Evolutionary conservation across 2,888 invertebrate genomes (phyloP).

Genomic region (Ophion ellenae): DNA sequence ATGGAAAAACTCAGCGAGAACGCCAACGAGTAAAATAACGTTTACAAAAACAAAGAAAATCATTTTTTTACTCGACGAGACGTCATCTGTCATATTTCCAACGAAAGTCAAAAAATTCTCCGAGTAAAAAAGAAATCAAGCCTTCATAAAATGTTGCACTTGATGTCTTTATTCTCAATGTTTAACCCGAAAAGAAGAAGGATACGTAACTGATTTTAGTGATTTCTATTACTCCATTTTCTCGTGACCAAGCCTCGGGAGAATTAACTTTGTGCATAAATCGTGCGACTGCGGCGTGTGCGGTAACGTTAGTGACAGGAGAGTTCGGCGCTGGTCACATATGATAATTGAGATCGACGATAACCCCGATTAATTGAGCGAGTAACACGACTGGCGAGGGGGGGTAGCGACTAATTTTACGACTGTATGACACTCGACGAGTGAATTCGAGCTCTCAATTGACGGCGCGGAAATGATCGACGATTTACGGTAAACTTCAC

Average conservation of each 20-base stretch:
- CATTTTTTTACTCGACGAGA: neutral
- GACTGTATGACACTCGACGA: conserved; percentile 16
- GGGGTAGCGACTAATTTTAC: conserved; percentile 15
- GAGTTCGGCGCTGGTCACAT: conserved; percentile 30
- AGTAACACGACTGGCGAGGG: conserved; percentile 47
- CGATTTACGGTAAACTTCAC: conserved; percentile 64
- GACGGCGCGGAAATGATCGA: conserved; percentile 63
- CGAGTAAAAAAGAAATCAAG: neutral
- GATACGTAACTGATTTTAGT: neutral
- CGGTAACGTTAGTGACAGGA: conserved; percentile 11
- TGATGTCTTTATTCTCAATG: neutral
- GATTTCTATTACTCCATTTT: conserved; percentile 21
- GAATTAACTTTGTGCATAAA: conserved; percentile 40
- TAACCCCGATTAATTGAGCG: conserved; percentile 65
- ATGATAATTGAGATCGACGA: conserved; percentile 64
- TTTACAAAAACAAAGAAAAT: no score
- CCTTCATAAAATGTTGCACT: neutral
- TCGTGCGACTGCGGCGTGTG: conserved; percentile 13
- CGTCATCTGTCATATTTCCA: neutral
- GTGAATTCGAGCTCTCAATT: conserved; percentile 57
- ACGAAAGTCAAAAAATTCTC: neutral
- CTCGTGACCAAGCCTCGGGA: neutral
- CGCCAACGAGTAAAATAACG: neutral
- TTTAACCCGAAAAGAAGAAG: neutral
- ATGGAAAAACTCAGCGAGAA: neutral